Evolutionary conservation across 2,113 vertebrate species (phyloP).

Genomic region (Dicaeum eximium): DNA sequence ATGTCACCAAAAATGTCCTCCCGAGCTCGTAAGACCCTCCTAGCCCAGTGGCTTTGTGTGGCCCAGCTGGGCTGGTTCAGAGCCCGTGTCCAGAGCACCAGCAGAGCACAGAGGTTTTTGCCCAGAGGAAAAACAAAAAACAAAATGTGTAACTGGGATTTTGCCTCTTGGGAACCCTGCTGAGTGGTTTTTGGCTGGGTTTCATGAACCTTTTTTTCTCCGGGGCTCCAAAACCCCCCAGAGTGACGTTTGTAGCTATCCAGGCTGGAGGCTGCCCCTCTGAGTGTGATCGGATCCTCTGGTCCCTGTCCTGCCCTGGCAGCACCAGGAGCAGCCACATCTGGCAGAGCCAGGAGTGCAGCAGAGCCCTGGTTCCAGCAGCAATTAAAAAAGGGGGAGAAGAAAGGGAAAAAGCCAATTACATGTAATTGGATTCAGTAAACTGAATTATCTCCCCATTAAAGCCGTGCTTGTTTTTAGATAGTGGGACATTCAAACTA

Average conservation of each 20-base stretch:
- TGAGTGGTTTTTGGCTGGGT: not conserved
- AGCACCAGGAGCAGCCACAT: not conserved
- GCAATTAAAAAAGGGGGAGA: not conserved
- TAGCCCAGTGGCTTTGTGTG: not conserved
- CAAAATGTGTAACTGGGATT: not conserved
- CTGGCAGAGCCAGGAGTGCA: not conserved
- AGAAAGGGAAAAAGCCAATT: slow-evolving; percentile 35
- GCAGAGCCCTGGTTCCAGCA: not conserved
- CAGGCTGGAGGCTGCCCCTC: not conserved
- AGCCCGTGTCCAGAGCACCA: not conserved
- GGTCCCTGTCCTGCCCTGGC: not conserved
- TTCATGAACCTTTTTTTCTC: not conserved
- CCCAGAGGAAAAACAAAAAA: not conserved
- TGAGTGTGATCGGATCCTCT: not conserved
- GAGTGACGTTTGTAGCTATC: not conserved
- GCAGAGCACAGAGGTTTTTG: not conserved
- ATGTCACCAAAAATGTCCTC: not conserved
- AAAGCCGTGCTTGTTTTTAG: slow-evolving; percentile 48
- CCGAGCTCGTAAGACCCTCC: not conserved
- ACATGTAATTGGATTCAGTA: slow-evolving; percentile 60
- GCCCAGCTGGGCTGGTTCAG: not conserved
- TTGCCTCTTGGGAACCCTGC: not conserved
- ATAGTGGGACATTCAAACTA: slow-evolving; percentile 51
- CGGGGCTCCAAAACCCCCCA: not conserved
- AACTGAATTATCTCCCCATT: slow-evolving; percentile 64